Base-by-base conservation (phyloP, 1,140 invertebrate species). In the Alviniconcha marisindica region DNA sequence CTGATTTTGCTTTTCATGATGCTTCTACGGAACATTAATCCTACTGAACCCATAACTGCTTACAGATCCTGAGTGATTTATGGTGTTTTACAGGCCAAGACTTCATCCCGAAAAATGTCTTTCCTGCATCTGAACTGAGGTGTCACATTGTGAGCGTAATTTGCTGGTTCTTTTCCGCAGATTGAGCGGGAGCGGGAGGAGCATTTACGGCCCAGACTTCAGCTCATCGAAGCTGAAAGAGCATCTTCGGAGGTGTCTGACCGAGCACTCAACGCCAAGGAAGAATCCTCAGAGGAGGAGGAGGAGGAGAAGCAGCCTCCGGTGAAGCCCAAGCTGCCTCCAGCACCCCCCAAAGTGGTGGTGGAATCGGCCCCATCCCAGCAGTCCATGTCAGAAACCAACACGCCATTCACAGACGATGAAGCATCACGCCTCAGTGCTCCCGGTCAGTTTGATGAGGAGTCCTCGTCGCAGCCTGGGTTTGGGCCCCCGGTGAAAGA, bases 171-270 rank as follows among this genome's bases (percentile, higher is more conserved):
- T 48, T 48, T 48, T 48, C 44, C 18, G 44, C 81, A 92, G 92
- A 91, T 93, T 86, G 92, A 93, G 85, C 86, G 95, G 86, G 96
- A 96, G 91, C 94, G 96, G 44, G 97, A 98, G 90, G 96, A 97
- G 89, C 95, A 96, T 90, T 97, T 97, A 91, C 96, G 95, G 91
- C 97, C 97, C 4, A 96, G 91, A 56, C 85, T 94, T 63, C 87
- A 92, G 54, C 84, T 93, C 5, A 36, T 87, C 60, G 80, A 89
- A 85, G 42, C 81, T 33, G 80, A 87, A 77, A 84, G 83, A 66
- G 84, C 84, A 31, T 82, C 81, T 63, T 80, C 78, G 28, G 78
- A 80, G 31, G 60, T 60, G 12, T 80, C 78, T 12, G 78, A 80
- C 36, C 15, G 31, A 36, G 73, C 7, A 66, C 83, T 82, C 82